phyloP scores from a whole-genome alignment of 2,797 vertebrate genomes.

The Lophius americanus region DNA sequence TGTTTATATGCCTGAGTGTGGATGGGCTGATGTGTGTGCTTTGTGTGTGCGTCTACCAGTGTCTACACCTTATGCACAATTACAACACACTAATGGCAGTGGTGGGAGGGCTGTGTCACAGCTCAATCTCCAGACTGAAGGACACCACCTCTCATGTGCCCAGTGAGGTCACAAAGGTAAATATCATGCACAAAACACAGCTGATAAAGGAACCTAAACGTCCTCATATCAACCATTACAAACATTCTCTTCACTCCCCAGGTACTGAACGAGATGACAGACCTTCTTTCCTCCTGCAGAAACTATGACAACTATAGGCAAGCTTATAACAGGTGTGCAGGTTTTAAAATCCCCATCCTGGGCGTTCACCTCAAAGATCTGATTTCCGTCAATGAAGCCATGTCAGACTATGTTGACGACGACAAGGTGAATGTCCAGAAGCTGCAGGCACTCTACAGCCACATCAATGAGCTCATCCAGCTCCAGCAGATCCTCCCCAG shows the following conservation, averaged over 20 bases:
- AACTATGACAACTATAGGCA: conserved; percentile 96
- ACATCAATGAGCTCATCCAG: conserved; percentile 92
- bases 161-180: conserved; percentile 92
- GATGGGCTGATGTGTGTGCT: conserved; percentile 35
- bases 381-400: conserved; percentile 92
- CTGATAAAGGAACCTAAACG: not conserved
- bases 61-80: conserved; percentile 92
- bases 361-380: conserved; percentile 96
- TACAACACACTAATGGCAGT: conserved; percentile 98
- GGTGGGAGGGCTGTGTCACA: conserved; percentile 94
- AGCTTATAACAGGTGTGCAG: conserved; percentile 86
- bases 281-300: conserved; percentile 92
- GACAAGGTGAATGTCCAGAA: conserved; percentile 94
- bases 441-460: conserved; percentile 91
- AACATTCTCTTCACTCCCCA: conserved; percentile 56
- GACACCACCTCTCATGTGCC: conserved; percentile 93
- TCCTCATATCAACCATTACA: not conserved
- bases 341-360: conserved; percentile 95
- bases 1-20: conserved; percentile 31
- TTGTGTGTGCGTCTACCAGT: conserved; percentile 72
- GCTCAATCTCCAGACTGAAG: conserved; percentile 95
- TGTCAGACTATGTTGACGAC: conserved; percentile 91
- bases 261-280: conserved; percentile 96
- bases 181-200: not conserved
- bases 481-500: conserved; percentile 90